These are phyloP conservation scores for Brachionus calyciflorus DNA, from an alignment of 1,140 invertebrate genomes.

Conservation along the genomic window DNA sequence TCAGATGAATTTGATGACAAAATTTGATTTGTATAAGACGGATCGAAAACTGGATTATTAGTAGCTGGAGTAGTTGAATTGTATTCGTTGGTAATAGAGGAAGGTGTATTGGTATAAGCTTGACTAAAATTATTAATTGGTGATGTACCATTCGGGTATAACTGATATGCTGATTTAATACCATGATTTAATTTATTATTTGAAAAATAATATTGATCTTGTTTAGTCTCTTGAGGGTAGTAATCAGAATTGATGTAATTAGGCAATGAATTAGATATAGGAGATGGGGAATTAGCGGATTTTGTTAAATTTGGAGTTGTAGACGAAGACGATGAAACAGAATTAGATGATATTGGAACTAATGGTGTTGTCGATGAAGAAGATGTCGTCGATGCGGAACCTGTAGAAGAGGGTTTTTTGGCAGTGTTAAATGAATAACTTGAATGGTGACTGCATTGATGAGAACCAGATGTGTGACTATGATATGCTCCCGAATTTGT, in stretches of 20 bases:
- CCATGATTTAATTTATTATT: not conserved
- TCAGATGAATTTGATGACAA: not conserved
- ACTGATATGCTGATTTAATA: not conserved
- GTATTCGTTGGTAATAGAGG: not conserved
- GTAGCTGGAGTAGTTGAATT: constrained; percentile 14
- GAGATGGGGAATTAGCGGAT: not conserved
- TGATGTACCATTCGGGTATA: constrained; percentile 1
- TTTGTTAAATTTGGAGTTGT: not conserved
- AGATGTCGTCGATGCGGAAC: not conserved
- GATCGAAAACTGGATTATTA: not conserved
- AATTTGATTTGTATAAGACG: not conserved
- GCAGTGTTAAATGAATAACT: not conserved
- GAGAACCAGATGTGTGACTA: not conserved
- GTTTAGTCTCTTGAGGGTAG: not conserved
- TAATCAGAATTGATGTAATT: not conserved
- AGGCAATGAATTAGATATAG: not conserved
- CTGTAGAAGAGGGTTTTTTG: not conserved
- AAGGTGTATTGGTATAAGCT: not conserved
- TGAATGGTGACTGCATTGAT: constrained; percentile 38
- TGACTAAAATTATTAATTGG: not conserved
- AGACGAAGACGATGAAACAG: constrained; percentile 5
- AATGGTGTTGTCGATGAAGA: not conserved
- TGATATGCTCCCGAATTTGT: not conserved
- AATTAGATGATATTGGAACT: not conserved
- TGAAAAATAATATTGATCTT: not conserved